phyloP scores from a whole-genome alignment of 2,113 vertebrate genomes.

The Pseudorectes ferrugineus region DNA sequence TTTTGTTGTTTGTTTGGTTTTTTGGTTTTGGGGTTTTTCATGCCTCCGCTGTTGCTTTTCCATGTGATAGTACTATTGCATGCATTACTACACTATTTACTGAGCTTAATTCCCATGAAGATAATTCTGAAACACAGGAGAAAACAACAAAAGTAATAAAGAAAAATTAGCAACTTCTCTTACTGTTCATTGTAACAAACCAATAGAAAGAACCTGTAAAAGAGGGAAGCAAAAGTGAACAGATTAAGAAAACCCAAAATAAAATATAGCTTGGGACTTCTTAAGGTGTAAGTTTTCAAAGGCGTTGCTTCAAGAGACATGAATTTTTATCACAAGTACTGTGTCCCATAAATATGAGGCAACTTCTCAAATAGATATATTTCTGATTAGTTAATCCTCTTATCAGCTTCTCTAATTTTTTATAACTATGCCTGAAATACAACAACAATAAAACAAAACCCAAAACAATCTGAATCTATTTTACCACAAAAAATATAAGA shows the following conservation, averaged over 20 bases:
- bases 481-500: not conserved
- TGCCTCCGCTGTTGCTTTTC: not conserved
- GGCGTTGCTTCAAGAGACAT: not conserved
- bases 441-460: not conserved
- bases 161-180: not conserved
- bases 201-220: not conserved
- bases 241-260: not conserved
- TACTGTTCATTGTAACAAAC: not conserved
- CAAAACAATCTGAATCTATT: not conserved
- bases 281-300: not conserved
- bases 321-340: not conserved
- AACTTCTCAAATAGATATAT: not conserved
- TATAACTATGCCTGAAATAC: not conserved
- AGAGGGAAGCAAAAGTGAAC: not conserved
- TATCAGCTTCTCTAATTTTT: not conserved
- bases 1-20: fast-evolving
- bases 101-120: not conserved
- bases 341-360: not conserved
- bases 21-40: not conserved
- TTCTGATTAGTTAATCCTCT: not conserved
- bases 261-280: not conserved
- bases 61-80: not conserved
- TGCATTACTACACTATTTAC: not conserved
- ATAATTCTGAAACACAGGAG: not conserved
- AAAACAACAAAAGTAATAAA: not conserved